A percentile compares a stretch with the other conserved stretches of the same genome.
Evolutionary conservation across 2,888 invertebrate genomes (phyloP).

Genomic region (Cosmia trapezina): DNA sequence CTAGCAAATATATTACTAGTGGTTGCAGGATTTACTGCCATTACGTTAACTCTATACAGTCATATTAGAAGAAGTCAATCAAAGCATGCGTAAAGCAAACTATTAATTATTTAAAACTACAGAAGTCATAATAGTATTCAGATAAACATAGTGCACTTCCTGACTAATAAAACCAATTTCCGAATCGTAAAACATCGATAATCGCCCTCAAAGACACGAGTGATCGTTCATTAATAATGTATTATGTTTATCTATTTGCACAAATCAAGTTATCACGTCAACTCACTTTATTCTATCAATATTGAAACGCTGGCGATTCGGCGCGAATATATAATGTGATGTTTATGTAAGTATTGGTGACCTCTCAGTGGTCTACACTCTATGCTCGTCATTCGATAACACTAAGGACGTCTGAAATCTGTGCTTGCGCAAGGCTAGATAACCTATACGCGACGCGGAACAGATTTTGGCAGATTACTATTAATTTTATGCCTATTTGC

Average conservation of each 20-base stretch:
- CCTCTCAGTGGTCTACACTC: slow-evolving; percentile 21
- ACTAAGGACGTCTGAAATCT: slow-evolving; percentile 9
- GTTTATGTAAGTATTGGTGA: slow-evolving; percentile 37
- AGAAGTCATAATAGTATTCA: slow-evolving; percentile 2
- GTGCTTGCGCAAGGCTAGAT: slow-evolving; percentile 27
- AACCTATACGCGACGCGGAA: slow-evolving; percentile 40
- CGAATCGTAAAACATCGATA: slow-evolving; percentile 43
- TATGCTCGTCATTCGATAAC: neutral
- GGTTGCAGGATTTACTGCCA: neutral
- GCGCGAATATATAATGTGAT: slow-evolving; percentile 50
- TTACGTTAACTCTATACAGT: neutral
- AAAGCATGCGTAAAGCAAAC: neutral
- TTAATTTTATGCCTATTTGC: slow-evolving; percentile 22
- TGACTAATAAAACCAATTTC: slow-evolving; percentile 26
- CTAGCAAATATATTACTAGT: slow-evolving; percentile 5
- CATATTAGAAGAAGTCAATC: neutral
- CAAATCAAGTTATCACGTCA: slow-evolving; percentile 65
- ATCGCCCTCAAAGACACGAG: slow-evolving; percentile 24
- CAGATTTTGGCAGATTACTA: slow-evolving; percentile 39
- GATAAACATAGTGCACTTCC: slow-evolving; percentile 31
- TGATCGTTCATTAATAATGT: slow-evolving; percentile 66
- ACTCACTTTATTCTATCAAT: slow-evolving; percentile 73
- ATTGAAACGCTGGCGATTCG: slow-evolving; percentile 65
- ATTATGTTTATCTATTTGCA: slow-evolving; percentile 67
- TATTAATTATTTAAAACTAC: neutral